Conservation (phyloP, 2,888 invertebrate genomes). For the Agrotis puta region DNA sequence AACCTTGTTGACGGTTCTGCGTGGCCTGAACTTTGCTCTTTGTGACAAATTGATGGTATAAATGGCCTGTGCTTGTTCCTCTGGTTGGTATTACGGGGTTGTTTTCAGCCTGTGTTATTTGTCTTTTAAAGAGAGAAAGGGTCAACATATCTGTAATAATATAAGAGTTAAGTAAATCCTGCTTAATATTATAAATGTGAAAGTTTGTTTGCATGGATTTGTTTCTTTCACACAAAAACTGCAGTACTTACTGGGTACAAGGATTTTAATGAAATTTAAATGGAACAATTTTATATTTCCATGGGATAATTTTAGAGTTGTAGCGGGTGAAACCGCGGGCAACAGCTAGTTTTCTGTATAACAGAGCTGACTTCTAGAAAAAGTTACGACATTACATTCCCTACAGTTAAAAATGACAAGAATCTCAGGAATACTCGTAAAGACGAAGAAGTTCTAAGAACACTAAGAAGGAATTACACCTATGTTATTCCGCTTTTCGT, state of each 20-base stretch:
- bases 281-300: too few species aligned
- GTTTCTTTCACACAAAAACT: too few species aligned
- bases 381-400: not conserved
- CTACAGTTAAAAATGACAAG: not conserved
- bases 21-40: constrained; percentile 22
- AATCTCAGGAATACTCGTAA: not conserved
- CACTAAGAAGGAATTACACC: too few species aligned
- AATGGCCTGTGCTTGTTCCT: not conserved
- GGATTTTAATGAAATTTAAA: too few species aligned
- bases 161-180: not conserved
- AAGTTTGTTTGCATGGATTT: too few species aligned
- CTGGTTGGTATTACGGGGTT: constrained; percentile 24
- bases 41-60: constrained; percentile 27
- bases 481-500: not conserved
- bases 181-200: too few species aligned
- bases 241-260: too few species aligned
- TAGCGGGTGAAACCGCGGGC: too few species aligned
- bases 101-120: not conserved
- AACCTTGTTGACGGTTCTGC: constrained; percentile 29
- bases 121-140: not conserved
- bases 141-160: not conserved
- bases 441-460: not conserved
- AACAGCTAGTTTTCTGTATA: too few species aligned
- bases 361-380: too few species aligned
- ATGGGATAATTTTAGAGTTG: too few species aligned